phyloP scores from a whole-genome alignment of 2,113 vertebrate species.

The Petaurus breviceps region DNA sequence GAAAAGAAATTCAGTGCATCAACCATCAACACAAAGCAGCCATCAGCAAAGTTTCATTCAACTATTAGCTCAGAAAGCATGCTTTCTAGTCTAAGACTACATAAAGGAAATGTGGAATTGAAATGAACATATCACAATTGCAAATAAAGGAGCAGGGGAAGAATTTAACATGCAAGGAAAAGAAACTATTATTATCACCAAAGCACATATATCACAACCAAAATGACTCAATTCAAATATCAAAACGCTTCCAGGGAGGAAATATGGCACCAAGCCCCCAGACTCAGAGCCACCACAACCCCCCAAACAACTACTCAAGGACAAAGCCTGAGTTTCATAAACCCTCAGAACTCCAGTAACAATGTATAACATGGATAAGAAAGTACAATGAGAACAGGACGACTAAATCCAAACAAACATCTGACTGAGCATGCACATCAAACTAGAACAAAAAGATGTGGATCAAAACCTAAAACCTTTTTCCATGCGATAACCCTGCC shows the following conservation, averaged over 20 bases:
- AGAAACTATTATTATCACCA: background rate
- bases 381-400: conserved; percentile 45
- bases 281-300: conserved; percentile 31
- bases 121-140: conserved; percentile 15
- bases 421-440: conserved; percentile 59
- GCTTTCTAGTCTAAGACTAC: conserved; percentile 57
- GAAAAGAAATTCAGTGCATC: conserved; percentile 39
- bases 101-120: conserved; percentile 27
- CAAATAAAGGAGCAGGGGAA: background rate
- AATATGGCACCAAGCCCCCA: conserved; percentile 38
- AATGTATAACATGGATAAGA: conserved; percentile 10
- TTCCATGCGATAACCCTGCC: conserved; percentile 71
- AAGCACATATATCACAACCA: conserved; percentile 12
- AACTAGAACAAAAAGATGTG: conserved; percentile 69
- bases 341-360: background rate
- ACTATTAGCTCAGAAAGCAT: conserved; percentile 52
- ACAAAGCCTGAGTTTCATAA: background rate
- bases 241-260: conserved; percentile 45
- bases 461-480: conserved; percentile 77
- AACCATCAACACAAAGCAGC: conserved; percentile 56
- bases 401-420: conserved; percentile 68
- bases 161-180: conserved; percentile 37
- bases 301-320: conserved; percentile 47
- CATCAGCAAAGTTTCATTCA: conserved; percentile 25
- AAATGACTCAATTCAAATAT: conserved; percentile 44